Percentiles rank a stretch among this genome's conserved stretches.
Evolutionary conservation across 2,888 invertebrate genomes (phyloP).

Genomic region (Micoletzkya japonica): DNA sequence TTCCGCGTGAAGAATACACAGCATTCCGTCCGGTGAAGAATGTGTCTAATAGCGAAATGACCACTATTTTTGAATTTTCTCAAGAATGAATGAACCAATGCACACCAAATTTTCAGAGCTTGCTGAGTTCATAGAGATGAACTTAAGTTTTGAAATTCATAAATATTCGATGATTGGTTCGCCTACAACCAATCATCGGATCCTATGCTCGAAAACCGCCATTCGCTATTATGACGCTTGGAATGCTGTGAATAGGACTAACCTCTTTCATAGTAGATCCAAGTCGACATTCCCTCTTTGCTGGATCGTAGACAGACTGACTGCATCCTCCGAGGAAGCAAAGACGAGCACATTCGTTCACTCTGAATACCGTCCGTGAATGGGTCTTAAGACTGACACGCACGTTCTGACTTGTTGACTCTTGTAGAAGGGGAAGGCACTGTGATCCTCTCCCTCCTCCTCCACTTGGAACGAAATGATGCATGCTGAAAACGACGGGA

Average conservation of each 20-base stretch:
- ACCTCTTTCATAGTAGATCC: constrained; percentile 31
- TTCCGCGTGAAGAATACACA: no score
- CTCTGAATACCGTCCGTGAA: constrained; percentile 35
- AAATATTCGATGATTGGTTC: no score
- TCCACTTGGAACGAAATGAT: constrained; percentile 60
- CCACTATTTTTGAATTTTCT: no score
- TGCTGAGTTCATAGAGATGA: no score
- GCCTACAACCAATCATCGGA: no score
- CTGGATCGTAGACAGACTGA: constrained; percentile 52
- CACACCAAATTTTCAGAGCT: no score
- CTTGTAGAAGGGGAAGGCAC: constrained; percentile 26
- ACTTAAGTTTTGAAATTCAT: no score
- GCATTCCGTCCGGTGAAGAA: no score
- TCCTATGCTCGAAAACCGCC: no score
- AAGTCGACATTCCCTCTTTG: constrained; percentile 39
- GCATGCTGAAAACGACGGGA: constrained; percentile 48
- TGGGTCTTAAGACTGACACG: neutral
- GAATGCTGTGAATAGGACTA: neutral
- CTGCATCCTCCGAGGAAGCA: constrained; percentile 58
- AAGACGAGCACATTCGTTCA: constrained; percentile 58
- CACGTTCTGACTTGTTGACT: constrained; percentile 13
- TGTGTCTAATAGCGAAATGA: no score
- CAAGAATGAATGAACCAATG: no score
- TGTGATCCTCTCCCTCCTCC: constrained; percentile 26
- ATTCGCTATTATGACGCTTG: no score